Evolutionary conservation across 2,113 vertebrate species (phyloP), one percentile per base, ranked within the genome.

Genomic region (Burhinus oedicnemus): DNA sequence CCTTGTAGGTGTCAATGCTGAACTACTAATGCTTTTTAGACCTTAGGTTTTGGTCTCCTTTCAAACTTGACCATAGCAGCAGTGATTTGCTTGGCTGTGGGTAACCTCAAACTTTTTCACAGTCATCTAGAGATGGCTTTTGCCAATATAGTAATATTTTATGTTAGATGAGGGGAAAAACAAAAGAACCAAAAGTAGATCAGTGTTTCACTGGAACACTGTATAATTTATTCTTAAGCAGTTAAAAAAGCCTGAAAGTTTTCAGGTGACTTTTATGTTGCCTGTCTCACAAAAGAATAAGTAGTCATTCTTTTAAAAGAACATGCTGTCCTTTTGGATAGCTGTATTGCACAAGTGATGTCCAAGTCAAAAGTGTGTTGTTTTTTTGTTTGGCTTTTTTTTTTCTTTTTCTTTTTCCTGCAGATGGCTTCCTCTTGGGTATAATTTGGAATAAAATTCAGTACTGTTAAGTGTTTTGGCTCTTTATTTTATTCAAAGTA

Each of bases 371-470:
- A 91, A 77, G 62, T 74, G 54, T 90, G 70, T 15, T 89, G 60
- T 69, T 83, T 91, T 65, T 66, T 44, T 45, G 38, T 62, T 62
- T 14, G 44, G 44, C 21, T 88, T 88, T 69, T 75, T 69, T 75
- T 89, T 91, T 95, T 81, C 12, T 92, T 93, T 88, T 93, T 84
- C 76, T 77, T 97, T 95, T 97, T 97, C 97, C 95, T 96, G 95
- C 96, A 97, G 96, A 95, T 97, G 96, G 81, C 89, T 97, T 97
- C 62, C 96, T 96, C 97, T 94, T 76, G 97, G 96, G 95, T 97
- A 95, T 97, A 97, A 95, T 94, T 96, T 97, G 95, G 97, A 95
- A 95, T 91, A 83, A 91, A 94, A 93, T 85, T 93, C 93, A 74
- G 87, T 87, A 93, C 94, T 95, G 91, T 89, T 97, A 94, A 97